Evolutionary conservation across 2,888 invertebrate species (phyloP).

Genomic region (Tiphia femorata): DNA sequence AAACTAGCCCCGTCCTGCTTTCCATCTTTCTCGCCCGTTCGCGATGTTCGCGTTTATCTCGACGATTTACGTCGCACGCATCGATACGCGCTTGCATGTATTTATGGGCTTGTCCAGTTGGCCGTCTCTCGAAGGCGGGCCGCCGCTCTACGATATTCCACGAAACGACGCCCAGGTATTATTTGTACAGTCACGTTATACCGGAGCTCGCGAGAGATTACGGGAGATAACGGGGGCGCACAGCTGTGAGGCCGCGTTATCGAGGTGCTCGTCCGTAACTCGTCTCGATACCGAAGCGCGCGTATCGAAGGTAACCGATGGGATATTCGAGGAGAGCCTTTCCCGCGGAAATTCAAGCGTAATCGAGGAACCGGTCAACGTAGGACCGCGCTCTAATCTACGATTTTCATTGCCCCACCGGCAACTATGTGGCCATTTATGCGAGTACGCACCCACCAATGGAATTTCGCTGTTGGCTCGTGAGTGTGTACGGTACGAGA

Average conservation of each 20-base stretch:
- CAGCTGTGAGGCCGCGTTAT: constrained; percentile 52
- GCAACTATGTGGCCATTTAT: too few species aligned
- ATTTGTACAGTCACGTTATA: constrained; percentile 6
- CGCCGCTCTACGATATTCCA: not conserved
- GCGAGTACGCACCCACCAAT: too few species aligned
- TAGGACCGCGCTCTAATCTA: too few species aligned
- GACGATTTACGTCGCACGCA: too few species aligned
- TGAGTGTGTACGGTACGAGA: too few species aligned
- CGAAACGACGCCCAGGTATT: constrained; percentile 8
- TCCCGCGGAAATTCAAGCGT: too few species aligned
- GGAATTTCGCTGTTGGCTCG: too few species aligned
- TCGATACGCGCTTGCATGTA: not conserved
- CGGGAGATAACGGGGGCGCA: constrained; percentile 52
- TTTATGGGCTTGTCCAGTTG: not conserved
- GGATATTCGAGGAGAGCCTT: too few species aligned
- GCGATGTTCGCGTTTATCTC: too few species aligned
- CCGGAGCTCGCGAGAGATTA: constrained; percentile 44
- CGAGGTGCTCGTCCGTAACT: constrained; percentile 32
- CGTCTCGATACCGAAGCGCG: constrained; percentile 25
- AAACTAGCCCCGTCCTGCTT: not conserved
- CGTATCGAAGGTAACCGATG: constrained; percentile 10
- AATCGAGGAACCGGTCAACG: too few species aligned
- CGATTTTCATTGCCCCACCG: too few species aligned
- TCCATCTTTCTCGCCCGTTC: too few species aligned
- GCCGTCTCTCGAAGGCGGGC: not conserved